A percentile compares a stretch with the other conserved stretches of the same genome.
phyloP scores from a whole-genome alignment of 2,888 invertebrate species.

The Mantis religiosa region DNA sequence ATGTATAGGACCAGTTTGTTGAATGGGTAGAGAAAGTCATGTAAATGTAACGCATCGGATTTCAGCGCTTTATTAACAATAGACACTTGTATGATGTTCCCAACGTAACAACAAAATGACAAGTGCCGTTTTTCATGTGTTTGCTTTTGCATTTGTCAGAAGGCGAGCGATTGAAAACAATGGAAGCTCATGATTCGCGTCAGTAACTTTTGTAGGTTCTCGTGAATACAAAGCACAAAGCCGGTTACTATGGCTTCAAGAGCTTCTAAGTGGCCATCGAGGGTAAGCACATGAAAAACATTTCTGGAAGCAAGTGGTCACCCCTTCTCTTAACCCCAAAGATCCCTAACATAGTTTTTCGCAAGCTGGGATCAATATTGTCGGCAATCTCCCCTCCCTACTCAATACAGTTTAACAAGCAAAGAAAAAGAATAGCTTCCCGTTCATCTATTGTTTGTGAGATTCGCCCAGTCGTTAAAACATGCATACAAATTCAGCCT shows the following conservation, averaged over 20 bases:
- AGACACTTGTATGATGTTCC: too few species aligned
- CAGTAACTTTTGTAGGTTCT: background rate
- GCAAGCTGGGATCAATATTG: background rate
- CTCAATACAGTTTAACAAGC: background rate
- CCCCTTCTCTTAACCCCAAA: background rate
- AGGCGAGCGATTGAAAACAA: background rate
- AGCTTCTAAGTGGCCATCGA: background rate
- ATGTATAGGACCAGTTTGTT: too few species aligned
- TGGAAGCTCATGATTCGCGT: background rate
- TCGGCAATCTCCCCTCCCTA: background rate
- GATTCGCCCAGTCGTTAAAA: background rate
- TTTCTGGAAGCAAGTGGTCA: background rate
- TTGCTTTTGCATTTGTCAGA: background rate
- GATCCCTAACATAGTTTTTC: background rate
- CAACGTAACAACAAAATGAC: too few species aligned
- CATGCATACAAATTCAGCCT: background rate
- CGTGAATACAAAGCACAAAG: background rate
- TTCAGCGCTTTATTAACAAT: too few species aligned
- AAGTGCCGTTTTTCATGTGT: too few species aligned
- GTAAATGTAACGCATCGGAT: too few species aligned
- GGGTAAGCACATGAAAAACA: background rate
- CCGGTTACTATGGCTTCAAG: background rate
- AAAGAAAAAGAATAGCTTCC: background rate
- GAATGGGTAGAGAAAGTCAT: too few species aligned
- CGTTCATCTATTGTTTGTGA: background rate